Evolutionary conservation across 2,888 invertebrate genomes (phyloP), one percentile per base, ranked within the genome.

Genomic region (Xylocampa areola): DNA sequence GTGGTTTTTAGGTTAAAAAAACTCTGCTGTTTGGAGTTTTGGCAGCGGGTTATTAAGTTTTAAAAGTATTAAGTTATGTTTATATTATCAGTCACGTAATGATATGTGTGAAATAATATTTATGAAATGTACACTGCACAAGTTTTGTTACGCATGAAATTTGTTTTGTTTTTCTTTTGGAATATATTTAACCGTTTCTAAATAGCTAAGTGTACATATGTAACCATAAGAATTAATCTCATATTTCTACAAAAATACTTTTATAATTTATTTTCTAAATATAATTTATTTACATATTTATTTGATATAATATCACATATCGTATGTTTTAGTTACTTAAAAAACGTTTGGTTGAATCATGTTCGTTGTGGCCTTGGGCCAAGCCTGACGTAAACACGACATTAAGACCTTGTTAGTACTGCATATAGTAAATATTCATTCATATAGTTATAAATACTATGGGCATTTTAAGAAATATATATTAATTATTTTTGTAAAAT

Each of bases 301-400:
- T 63, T 43, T 35, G 17, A 43, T 53, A 39, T 32, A 37, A 37
- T 41, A 53, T 51, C 41, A 30, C 27, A 39, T n/a, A n/a, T n/a
- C n/a, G 49, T 58, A 48, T 35, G 76, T 77, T 77, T 80, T 81
- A 76, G 76, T 63, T 67, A 59, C 45, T 68, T 81, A 84, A 86
- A 84, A 85, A 77, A 52, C 79, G 80, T 84, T 79, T 10, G 17
- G 19, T 37, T 70, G 79, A 45, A 81, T 85, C 85, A 86, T 86
- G 87, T 82, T 69, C 86, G 86, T 82, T 71, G 71, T 81, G 83
- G 77, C 90, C 89, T 88, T 89, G 87, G 81, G 85, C 81, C 83
- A 72, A 83, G 82, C 82, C 82, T 82, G 45, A 67, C 52, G 44
- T 71, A 70, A 65, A 73, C 63, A 70, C 17, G 25, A 50, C 35